Conservation (phyloP, 2,113 vertebrate genomes). For the Galeopterus variegatus region DNA sequence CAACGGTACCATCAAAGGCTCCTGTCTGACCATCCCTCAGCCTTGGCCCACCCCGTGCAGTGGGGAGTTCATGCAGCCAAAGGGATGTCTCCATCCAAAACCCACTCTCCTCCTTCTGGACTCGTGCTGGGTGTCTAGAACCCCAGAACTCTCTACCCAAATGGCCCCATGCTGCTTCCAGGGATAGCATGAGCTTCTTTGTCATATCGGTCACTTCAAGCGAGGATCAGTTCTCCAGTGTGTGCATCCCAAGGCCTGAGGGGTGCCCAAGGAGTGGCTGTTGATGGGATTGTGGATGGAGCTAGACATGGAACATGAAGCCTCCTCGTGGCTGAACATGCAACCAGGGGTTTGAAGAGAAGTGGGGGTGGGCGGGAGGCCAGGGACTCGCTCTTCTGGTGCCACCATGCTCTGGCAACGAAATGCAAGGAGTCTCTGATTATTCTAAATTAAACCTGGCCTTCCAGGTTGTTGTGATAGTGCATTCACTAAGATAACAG, state of each 20-base stretch:
- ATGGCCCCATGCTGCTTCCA: neutral
- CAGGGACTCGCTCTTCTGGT: neutral
- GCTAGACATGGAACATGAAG: neutral
- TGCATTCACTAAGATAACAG: slow-evolving; percentile 1
- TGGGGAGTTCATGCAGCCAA: neutral
- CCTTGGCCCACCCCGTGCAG: neutral
- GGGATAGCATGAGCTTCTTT: neutral
- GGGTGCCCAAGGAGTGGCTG: neutral
- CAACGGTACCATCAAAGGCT: neutral
- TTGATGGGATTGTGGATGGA: neutral
- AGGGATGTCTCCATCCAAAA: neutral
- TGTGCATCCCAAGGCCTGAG: neutral
- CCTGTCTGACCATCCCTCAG: too few species aligned
- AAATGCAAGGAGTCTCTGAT: neutral
- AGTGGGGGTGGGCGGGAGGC: neutral
- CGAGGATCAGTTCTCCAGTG: neutral
- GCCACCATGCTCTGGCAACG: neutral
- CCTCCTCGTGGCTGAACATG: neutral
- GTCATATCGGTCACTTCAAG: neutral
- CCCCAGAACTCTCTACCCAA: neutral
- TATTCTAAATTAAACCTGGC: neutral
- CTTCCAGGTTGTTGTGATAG: neutral
- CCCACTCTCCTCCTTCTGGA: neutral
- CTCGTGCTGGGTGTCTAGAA: neutral
- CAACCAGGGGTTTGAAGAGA: neutral